phyloP scores from a whole-genome alignment of 53 echinoderm and acorn worm species.

The Holothuria scabra region DNA sequence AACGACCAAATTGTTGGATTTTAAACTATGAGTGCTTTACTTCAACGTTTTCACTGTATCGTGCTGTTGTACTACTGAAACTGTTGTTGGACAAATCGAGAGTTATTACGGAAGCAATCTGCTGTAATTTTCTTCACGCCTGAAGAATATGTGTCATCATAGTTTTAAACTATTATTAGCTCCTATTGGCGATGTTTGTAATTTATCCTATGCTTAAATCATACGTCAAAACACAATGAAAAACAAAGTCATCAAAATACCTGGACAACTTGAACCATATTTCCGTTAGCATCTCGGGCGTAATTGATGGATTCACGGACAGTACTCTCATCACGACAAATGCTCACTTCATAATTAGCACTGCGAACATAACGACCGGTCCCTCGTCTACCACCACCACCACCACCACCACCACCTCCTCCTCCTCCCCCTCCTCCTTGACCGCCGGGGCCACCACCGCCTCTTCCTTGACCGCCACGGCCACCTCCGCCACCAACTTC shows the following conservation, averaged over 20 bases:
- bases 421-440: background rate
- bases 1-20: no score
- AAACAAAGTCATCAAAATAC: background rate
- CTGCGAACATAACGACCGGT: background rate
- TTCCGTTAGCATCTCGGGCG: background rate
- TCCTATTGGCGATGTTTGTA: no score
- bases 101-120: no score
- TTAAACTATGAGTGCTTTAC: no score
- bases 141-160: no score
- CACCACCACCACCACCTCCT: background rate
- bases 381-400: background rate
- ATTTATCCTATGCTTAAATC: no score
- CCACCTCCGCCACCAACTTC: background rate
- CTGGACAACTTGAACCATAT: slow-evolving; percentile 26
- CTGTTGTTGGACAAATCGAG: no score
- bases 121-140: no score
- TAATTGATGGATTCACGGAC: slow-evolving; percentile 31
- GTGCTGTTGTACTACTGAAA: no score
- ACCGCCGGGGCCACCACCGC: background rate
- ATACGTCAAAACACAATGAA: no score
- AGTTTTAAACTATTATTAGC: no score
- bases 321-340: background rate
- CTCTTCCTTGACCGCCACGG: background rate
- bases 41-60: no score
- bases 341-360: background rate